These are phyloP conservation scores for Eptatretus atami DNA, from an alignment of 2,797 vertebrate genomes.

Conservation along the genomic window DNA sequence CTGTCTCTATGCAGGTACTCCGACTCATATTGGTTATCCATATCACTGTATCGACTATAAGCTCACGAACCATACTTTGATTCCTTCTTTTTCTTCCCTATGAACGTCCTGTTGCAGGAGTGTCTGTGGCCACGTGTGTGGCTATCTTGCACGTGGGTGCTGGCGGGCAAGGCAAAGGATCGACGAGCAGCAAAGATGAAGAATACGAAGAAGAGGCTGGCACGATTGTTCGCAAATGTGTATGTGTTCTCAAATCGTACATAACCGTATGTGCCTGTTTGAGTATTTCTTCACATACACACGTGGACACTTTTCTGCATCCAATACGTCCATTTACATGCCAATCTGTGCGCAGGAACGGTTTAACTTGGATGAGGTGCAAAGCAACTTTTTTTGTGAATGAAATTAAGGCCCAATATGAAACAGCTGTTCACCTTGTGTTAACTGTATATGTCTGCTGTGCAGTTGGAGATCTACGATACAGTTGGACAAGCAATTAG, in stretches of 20 bases:
- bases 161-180: constrained; percentile 54
- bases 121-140: constrained; percentile 92
- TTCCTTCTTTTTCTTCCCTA: too few species aligned
- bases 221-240: constrained; percentile 96
- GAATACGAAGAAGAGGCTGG: constrained; percentile 94
- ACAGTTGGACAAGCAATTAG: constrained; percentile 96
- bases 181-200: constrained; percentile 77
- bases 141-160: constrained; percentile 83
- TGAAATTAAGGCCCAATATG: background rate
- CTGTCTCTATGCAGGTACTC: constrained; percentile 76
- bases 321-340: too few species aligned
- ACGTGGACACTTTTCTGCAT: too few species aligned
- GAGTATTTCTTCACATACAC: too few species aligned
- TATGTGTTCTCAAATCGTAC: constrained; percentile 17
- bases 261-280: too few species aligned
- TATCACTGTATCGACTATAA: too few species aligned
- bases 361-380: too few species aligned
- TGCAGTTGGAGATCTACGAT: constrained; percentile 88
- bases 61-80: too few species aligned
- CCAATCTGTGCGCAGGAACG: too few species aligned
- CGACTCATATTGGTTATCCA: background rate
- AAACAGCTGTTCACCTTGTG: background rate
- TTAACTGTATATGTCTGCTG: background rate
- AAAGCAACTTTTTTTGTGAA: too few species aligned
- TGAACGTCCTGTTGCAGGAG: constrained; percentile 21